These are phyloP conservation scores for Harpalus rufipes DNA, from an alignment of 2,888 invertebrate genomes.

Conservation along the genomic window DNA sequence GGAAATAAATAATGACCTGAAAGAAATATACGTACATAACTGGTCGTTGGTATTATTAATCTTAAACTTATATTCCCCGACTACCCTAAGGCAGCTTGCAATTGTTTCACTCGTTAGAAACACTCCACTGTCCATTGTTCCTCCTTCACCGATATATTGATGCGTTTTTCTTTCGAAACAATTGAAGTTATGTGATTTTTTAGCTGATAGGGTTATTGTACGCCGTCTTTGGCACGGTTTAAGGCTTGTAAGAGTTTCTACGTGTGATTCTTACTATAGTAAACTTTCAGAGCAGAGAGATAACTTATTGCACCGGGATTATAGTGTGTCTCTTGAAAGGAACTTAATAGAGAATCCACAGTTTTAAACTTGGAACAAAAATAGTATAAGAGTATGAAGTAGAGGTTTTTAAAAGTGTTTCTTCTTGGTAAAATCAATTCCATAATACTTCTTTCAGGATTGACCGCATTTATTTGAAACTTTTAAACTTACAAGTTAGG, in stretches of 20 bases:
- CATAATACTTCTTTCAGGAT: too few relatives aligned
- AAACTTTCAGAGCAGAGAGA: neutral
- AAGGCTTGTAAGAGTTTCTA: neutral
- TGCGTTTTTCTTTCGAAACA: constrained; percentile 39
- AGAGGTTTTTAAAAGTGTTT: too few relatives aligned
- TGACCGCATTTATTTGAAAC: too few relatives aligned
- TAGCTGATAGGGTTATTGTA: constrained; percentile 35
- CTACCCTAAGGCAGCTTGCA: constrained; percentile 25
- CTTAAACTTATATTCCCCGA: neutral
- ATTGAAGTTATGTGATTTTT: constrained; percentile 54
- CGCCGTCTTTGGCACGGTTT: constrained; percentile 24
- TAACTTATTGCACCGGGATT: neutral
- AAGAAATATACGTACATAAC: neutral
- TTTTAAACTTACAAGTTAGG: too few relatives aligned
- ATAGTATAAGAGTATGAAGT: too few relatives aligned
- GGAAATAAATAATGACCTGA: neutral
- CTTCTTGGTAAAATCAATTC: too few relatives aligned
- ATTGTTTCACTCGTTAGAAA: constrained; percentile 53
- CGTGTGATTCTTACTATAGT: neutral
- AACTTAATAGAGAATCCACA: too few relatives aligned
- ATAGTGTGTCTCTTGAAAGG: too few relatives aligned
- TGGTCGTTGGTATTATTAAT: neutral
- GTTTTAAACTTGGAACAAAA: too few relatives aligned
- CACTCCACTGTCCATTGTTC: constrained; percentile 46
- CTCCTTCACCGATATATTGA: constrained; percentile 42